Percentiles rank a stretch among this genome's conserved stretches.
These are phyloP conservation scores for Xiphophorus birchmanni DNA, from an alignment of 2,797 vertebrate genomes.

Conservation along the genomic window DNA sequence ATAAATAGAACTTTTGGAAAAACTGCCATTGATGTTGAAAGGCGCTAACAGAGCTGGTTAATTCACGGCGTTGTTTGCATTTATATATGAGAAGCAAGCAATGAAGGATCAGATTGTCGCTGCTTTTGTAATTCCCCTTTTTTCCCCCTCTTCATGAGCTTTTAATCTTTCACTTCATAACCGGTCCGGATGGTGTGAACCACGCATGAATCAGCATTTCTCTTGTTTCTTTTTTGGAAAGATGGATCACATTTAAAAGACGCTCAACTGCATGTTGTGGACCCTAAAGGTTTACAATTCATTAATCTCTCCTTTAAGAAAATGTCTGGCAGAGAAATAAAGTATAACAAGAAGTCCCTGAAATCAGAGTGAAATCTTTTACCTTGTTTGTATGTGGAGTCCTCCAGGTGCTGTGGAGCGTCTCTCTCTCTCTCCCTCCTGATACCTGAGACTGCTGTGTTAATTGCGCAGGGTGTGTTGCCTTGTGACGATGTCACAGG, in stretches of 20 bases:
- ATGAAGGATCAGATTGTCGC: not conserved
- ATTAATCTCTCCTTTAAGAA: not conserved
- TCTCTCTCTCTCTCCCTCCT: slow-evolving; percentile 7
- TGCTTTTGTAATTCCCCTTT: not conserved
- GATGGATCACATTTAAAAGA: not conserved
- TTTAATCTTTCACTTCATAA: not conserved
- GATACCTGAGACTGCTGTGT: slow-evolving; percentile 51
- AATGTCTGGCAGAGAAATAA: not conserved
- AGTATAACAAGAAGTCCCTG: not conserved
- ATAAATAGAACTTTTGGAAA: not conserved
- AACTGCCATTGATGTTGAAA: not conserved
- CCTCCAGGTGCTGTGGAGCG: slow-evolving; percentile 5
- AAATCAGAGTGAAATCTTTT: slow-evolving; percentile 52
- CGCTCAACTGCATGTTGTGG: no score
- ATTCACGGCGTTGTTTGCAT: not conserved
- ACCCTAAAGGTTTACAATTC: not conserved
- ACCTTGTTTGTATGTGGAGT: slow-evolving; percentile 41
- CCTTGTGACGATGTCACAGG: slow-evolving; percentile 19
- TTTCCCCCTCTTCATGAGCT: not conserved
- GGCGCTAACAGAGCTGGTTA: not conserved
- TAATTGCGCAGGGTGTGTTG: slow-evolving; percentile 46
- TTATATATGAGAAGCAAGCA: not conserved
- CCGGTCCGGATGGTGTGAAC: not conserved
- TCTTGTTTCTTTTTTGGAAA: not conserved
- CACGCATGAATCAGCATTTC: not conserved